phyloP scores from a whole-genome alignment of 2,888 invertebrate species.

The Ligdia adustata region DNA sequence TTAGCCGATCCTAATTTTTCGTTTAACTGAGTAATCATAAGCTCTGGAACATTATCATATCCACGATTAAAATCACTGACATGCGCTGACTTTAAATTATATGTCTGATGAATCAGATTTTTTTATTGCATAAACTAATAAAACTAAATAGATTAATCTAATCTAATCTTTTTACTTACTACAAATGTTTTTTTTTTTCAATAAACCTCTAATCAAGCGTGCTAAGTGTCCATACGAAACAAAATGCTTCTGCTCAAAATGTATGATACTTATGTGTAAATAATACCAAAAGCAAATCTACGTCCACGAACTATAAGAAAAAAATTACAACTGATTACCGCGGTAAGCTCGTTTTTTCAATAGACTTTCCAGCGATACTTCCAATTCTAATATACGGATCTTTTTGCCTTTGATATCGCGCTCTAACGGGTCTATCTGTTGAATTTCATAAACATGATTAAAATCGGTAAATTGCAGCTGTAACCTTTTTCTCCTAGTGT shows the following conservation, averaged over 20 bases:
- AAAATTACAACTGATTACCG: constrained; percentile 83
- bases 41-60: constrained; percentile 73
- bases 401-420: constrained; percentile 93
- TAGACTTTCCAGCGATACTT: constrained; percentile 90
- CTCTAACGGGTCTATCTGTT: constrained; percentile 93
- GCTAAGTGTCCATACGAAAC: neutral
- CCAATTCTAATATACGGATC: constrained; percentile 92
- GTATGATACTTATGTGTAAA: too few species aligned
- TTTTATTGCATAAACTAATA: too few species aligned
- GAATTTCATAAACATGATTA: constrained; percentile 35
- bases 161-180: too few species aligned
- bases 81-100: too few species aligned
- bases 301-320: constrained; percentile 45
- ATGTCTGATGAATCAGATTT: too few species aligned
- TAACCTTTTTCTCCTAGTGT: constrained; percentile 63
- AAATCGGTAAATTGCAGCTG: constrained; percentile 58
- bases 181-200: constrained; percentile 8
- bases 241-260: constrained; percentile 14
- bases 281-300: constrained; percentile 10
- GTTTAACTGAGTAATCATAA: constrained; percentile 89
- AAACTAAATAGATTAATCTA: too few species aligned
- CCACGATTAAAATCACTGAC: constrained; percentile 26
- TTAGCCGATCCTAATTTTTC: constrained; percentile 90
- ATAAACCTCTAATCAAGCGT: neutral
- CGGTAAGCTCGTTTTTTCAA: constrained; percentile 88